Conservation (phyloP, 1,140 invertebrate species). For the Zaprionus ghesquierei region DNA sequence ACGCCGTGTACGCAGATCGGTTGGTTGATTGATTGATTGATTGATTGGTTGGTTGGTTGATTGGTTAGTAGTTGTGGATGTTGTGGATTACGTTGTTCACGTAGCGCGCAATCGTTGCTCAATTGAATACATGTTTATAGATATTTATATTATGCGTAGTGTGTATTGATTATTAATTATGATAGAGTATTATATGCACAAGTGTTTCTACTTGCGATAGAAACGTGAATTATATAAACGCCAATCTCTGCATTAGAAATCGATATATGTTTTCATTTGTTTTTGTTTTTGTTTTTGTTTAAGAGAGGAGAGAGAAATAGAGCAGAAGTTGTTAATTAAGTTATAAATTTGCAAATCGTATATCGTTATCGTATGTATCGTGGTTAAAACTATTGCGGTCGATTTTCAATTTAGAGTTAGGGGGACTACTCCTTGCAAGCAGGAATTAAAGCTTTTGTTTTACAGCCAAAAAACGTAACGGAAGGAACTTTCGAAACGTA, state of each 20-base stretch:
- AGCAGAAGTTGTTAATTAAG: conserved; percentile 67
- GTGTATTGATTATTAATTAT: conserved; percentile 31
- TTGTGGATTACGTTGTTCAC: conserved; percentile 50
- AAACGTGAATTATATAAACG: conserved; percentile 79
- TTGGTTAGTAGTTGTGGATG: conserved; percentile 63
- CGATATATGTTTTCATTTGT: conserved; percentile 17
- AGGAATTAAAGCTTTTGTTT: not conserved
- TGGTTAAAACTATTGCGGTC: conserved; percentile 11
- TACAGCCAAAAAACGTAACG: conserved; percentile 27
- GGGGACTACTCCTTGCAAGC: not conserved
- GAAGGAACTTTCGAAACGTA: conserved; percentile 3
- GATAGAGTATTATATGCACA: conserved; percentile 26
- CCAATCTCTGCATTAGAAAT: conserved; percentile 76
- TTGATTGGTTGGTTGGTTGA: too few relatives aligned
- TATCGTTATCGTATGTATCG: not conserved
- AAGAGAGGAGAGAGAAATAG: conserved; percentile 68
- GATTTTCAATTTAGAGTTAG: not conserved
- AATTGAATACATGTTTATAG: conserved; percentile 38
- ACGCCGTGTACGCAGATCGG: conserved; percentile 29
- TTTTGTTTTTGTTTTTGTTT: conserved; percentile 29
- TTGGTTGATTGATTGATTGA: too few relatives aligned
- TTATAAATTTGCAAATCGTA: conserved; percentile 12
- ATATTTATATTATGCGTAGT: conserved; percentile 37
- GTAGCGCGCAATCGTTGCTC: conserved; percentile 36
- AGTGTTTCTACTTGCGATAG: conserved; percentile 69